phyloP scores from a whole-genome alignment of 1,140 invertebrate species.

The Catajapyx aquilonaris region DNA sequence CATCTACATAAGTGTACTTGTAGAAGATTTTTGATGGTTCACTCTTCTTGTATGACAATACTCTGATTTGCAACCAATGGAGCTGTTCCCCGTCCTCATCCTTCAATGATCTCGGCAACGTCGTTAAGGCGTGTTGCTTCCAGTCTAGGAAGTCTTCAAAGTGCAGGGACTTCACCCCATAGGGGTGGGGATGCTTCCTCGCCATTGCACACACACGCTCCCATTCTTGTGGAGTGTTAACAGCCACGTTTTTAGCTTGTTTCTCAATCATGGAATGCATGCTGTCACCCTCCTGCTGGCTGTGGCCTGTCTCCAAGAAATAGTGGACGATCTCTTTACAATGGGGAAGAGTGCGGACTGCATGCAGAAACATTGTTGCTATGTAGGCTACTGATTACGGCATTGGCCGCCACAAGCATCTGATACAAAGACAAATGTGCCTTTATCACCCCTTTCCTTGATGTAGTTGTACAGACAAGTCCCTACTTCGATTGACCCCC shows the following conservation, averaged over 20 bases:
- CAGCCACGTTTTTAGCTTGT: conserved; percentile 1
- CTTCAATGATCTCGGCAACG: too few relatives aligned
- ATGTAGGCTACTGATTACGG: not conserved
- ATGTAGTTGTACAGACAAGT: conserved; percentile 17
- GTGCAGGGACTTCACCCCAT: not conserved
- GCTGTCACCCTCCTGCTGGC: conserved; percentile 1
- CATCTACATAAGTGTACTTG: not conserved
- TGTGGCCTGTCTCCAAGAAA: conserved; percentile 1
- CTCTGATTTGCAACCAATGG: not conserved
- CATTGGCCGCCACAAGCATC: not conserved
- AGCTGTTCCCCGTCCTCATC: too few relatives aligned
- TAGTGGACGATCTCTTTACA: not conserved
- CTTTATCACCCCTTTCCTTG: not conserved
- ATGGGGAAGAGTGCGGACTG: not conserved
- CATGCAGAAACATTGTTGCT: not conserved
- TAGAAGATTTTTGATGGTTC: not conserved
- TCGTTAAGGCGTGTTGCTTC: too few relatives aligned
- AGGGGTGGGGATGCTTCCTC: not conserved
- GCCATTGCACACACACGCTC: not conserved
- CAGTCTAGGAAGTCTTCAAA: not conserved
- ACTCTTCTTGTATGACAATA: not conserved
- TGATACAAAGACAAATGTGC: not conserved
- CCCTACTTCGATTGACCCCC: conserved; percentile 22
- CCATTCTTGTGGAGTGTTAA: not conserved
- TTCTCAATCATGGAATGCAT: not conserved